Evolutionary conservation across 2,113 vertebrate species (phyloP), one percentile per base, ranked within the genome.

Genomic region (Sprattus sprattus): DNA sequence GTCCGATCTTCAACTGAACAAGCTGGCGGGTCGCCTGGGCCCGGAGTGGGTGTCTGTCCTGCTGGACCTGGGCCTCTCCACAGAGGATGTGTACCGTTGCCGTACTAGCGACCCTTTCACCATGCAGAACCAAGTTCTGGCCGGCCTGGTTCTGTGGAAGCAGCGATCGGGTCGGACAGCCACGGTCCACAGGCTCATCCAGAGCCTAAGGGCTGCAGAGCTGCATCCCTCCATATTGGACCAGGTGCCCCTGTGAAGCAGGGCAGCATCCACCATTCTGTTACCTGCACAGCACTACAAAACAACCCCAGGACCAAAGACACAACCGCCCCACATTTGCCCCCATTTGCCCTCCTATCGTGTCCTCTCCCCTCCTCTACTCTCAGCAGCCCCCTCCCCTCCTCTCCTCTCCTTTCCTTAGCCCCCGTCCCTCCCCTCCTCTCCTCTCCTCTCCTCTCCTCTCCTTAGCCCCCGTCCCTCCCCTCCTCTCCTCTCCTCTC

Each of bases 111-210:
- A 99, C 88, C 91, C 92, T 0, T 93, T 95, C 89, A 96, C 92
- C 60, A 82, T 93, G n/a, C 96, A 96, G 39, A 95, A 93, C 0
- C 97, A 98, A 86, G 93, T 95, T 0, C 88, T 99, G 32, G 95
- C 96, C 0, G 97, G 96, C 0, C 94, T 99, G 39, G 89, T 99
- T 6, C 94, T 91, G 75, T 99, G 98, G 98, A 95, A 94, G 82
- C 96, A 95, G 83, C 88, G 91, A 0, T 87, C 91, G 0, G 98
- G 98, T 11, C 94, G 90, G 60, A 90, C 85, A n/a, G 97, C 98
- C 2, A 98, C 97, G 0, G 90, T 97, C 20, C 92, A 87, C 80
- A 91, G 88, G 46, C 93, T 99, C 11, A 89, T 93, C 0, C 57
- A 89, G 46, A 92, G 95, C 11, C 94, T 99, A 39, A 84, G 87